These are phyloP conservation scores for Calyptomena viridis DNA, from an alignment of 2,113 vertebrate species.

Conservation along the genomic window DNA sequence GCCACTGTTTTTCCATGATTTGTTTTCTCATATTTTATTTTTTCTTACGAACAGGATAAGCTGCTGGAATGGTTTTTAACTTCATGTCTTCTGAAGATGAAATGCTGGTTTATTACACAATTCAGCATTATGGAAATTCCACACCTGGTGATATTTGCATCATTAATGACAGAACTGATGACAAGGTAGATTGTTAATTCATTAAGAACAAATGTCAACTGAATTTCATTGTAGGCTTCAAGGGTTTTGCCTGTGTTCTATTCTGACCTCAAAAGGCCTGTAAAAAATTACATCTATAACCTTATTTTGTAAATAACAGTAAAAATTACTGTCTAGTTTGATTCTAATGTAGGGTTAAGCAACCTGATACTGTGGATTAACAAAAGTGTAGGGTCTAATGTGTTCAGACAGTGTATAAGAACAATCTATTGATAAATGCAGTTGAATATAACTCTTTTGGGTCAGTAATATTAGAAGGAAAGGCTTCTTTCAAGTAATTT, in stretches of 20 bases:
- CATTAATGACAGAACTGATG: neutral
- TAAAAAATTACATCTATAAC: neutral
- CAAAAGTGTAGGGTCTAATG: neutral
- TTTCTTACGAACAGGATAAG: neutral
- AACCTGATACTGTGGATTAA: neutral
- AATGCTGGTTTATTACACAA: neutral
- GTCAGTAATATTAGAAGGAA: neutral
- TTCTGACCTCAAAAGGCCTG: neutral
- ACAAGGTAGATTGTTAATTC: neutral
- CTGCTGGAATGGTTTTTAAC: neutral
- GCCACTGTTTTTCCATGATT: neutral
- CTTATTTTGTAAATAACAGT: neutral
- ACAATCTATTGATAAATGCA: neutral
- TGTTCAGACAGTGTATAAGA: neutral
- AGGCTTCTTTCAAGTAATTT: neutral
- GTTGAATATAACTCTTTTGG: neutral
- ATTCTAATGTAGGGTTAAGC: neutral
- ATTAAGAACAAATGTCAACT: slow-evolving; percentile 8
- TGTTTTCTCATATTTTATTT: neutral
- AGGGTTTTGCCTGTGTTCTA: neutral
- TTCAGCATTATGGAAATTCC: neutral
- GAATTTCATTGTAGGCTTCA: neutral
- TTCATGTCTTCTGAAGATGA: neutral
- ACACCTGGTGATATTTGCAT: neutral
- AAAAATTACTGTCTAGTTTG: neutral